Base-by-base conservation (phyloP, 1,140 invertebrate species). In the Drosophila athabasca region DNA sequence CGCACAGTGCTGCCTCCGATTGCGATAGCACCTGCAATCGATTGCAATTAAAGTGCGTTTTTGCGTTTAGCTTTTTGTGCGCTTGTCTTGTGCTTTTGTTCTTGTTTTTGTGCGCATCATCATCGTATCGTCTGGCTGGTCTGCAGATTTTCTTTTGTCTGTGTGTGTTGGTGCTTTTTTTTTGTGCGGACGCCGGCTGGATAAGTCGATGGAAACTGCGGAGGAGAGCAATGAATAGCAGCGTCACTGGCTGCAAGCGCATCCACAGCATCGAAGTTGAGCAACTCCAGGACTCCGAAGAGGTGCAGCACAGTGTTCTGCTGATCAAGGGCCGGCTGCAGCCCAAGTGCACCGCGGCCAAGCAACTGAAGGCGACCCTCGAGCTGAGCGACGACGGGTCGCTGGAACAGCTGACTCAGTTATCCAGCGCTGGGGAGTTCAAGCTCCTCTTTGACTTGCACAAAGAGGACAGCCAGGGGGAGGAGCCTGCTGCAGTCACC, bases 391-490 rank as follows among this genome's bases (percentile, higher is more conserved):
- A 41, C 29, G 19, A 57, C 29, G 19, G 53, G 7, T 35, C 67
- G 3, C 24, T 48, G 8, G 69, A 83, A 15, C 79, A 73, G 49
- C 46, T 74, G 1, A 88, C 88, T 2, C 76, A 83, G 22, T 54
- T 91, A 0, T 87, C 81, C 13, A 19, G 62, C 5, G 49, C 31
- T 13, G 74, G 90, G 6, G 85, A 83, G 46, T 91, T 90, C 19
- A 91, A 91, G 55, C 26, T 90, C 13, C 72, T 91, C 2, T 81
- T 80, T 13, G 84, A 91, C 44, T 73, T 90, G 52, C 53, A 53
- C 6, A 49, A 8, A 19, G 15, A 49, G n/a, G n/a, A 44, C 3
- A 3, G 26, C 2, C 29, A 45, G 6, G 8, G 46, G 13, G 46
- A 54, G 5, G 6, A 15, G n/a, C 17, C 17, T 19, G 17, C 4